A percentile compares a stretch with the other conserved stretches of the same genome.
These are phyloP conservation scores for Nezara viridula DNA, from an alignment of 2,888 invertebrate species.

Conservation along the genomic window DNA sequence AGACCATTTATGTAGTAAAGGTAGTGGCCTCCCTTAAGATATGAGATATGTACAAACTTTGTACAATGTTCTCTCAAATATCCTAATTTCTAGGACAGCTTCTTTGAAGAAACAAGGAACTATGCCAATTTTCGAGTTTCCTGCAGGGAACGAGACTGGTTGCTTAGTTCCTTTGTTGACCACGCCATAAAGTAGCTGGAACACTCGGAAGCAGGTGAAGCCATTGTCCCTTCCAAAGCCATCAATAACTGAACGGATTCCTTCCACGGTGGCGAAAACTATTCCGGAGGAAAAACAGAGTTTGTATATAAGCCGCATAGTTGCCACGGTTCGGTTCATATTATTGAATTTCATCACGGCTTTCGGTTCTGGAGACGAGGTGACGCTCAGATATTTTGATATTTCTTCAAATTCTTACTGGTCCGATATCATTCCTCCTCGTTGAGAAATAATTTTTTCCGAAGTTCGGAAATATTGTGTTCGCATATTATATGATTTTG, in stretches of 20 bases:
- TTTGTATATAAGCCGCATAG: conserved; percentile 34
- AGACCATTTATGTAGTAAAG: no score
- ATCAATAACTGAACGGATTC: conserved; percentile 45
- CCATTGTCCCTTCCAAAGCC: neutral
- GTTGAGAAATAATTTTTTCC: no score
- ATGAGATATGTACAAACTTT: neutral
- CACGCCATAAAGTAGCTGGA: neutral
- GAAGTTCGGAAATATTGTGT: neutral
- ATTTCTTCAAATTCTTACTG: neutral
- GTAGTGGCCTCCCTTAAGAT: neutral
- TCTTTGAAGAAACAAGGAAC: neutral
- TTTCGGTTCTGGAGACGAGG: neutral
- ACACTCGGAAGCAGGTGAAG: neutral
- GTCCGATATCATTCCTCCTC: neutral
- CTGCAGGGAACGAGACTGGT: neutral
- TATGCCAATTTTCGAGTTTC: neutral
- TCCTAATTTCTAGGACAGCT: neutral
- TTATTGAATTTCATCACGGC: conserved; percentile 53
- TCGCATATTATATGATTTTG: no score
- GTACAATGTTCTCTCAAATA: neutral
- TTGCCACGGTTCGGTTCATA: neutral
- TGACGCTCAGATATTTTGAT: conserved; percentile 24
- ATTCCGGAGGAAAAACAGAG: conserved; percentile 45
- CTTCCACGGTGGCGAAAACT: conserved; percentile 19
- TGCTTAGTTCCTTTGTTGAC: neutral